These are phyloP conservation scores for Ovibos moschatus DNA, from an alignment of 2,113 vertebrate species.

Conservation along the genomic window DNA sequence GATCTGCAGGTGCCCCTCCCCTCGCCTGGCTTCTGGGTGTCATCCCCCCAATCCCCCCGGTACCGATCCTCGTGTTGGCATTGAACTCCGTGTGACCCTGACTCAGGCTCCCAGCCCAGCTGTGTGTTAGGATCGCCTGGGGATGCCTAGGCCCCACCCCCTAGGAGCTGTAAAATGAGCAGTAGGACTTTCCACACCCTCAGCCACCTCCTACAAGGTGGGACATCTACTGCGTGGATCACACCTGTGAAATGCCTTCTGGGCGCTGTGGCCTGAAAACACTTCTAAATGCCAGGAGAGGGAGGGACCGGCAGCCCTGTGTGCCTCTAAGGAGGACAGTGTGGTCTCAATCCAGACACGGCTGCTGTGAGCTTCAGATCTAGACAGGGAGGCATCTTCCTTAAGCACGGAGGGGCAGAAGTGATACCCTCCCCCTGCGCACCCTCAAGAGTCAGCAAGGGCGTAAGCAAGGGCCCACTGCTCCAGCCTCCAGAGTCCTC, in stretches of 20 bases:
- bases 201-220: not conserved
- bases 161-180: fast-evolving
- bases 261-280: not conserved
- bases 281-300: not conserved
- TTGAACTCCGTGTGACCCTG: not conserved
- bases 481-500: not conserved
- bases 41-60: not conserved
- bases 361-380: not conserved
- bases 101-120: not conserved
- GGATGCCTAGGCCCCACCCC: not conserved
- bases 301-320: not conserved
- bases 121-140: not conserved
- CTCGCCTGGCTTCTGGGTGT: fast-evolving
- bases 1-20: slow-evolving; percentile 86
- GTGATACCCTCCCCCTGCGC: fast-evolving
- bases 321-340: not conserved
- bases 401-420: not conserved
- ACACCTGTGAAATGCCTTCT: not conserved
- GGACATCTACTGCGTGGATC: not conserved
- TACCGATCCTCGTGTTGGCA: fast-evolving
- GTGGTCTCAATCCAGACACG: not conserved
- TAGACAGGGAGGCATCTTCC: not conserved
- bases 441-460: not conserved
- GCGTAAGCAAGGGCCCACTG: not conserved
- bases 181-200: not conserved